These are phyloP conservation scores for Callaeas wilsoni DNA, from an alignment of 2,113 vertebrate species.

Conservation along the genomic window DNA sequence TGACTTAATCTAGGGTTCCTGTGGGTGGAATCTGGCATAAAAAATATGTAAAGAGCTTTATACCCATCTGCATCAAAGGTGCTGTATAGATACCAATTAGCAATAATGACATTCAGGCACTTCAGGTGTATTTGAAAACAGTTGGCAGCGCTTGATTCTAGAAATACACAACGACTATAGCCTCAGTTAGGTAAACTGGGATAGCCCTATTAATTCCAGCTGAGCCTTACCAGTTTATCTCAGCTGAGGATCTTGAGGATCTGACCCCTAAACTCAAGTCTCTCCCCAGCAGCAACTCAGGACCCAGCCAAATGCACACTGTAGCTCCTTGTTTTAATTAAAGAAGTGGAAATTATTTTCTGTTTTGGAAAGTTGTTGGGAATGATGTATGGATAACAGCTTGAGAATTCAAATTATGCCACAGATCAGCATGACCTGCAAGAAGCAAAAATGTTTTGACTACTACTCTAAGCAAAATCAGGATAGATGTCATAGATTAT, in stretches of 20 bases:
- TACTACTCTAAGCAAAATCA: conserved; percentile 50
- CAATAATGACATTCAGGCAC: background rate
- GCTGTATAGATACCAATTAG: background rate
- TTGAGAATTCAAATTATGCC: conserved; percentile 62
- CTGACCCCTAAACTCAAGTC: background rate
- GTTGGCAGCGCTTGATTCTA: background rate
- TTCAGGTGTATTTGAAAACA: conserved; percentile 35
- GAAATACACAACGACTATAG: background rate
- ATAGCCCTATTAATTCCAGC: background rate
- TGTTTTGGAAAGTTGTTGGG: conserved; percentile 40
- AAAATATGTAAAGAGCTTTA: background rate
- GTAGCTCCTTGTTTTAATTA: background rate
- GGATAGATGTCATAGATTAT: conserved; percentile 39
- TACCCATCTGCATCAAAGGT: conserved; percentile 11
- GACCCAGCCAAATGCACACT: background rate
- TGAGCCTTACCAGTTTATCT: background rate
- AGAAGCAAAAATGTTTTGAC: conserved; percentile 65
- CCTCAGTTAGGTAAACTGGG: background rate
- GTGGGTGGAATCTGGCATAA: conserved; percentile 11
- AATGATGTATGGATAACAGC: conserved; percentile 52
- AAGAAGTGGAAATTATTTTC: conserved; percentile 20
- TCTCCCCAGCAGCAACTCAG: background rate
- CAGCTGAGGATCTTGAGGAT: background rate
- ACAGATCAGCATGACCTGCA: conserved; percentile 47
- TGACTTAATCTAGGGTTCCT: background rate